A percentile compares a stretch with the other conserved stretches of the same genome.
phyloP scores from a whole-genome alignment of 2,888 invertebrate species.

The Boloria euphrosyne region DNA sequence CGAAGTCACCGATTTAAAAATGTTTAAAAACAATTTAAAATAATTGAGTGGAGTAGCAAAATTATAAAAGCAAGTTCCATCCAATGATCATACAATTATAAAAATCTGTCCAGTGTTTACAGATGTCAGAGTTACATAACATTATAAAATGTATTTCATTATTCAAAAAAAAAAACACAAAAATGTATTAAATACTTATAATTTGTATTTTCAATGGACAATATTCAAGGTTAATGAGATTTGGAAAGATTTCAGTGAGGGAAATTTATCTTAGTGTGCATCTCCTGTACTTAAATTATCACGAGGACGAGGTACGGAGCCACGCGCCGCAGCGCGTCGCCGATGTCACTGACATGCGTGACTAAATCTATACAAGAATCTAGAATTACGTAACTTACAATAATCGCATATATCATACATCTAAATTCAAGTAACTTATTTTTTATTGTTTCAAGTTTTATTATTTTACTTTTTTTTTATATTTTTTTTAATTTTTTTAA shows the following conservation, averaged over 20 bases:
- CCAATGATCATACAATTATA: conserved; percentile 9
- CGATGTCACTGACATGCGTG: conserved; percentile 51
- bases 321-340: conserved; percentile 45
- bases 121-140: conserved; percentile 10
- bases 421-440: conserved; percentile 81
- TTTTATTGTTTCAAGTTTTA: conserved; percentile 81
- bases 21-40: conserved; percentile 19
- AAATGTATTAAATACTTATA: conserved; percentile 54
- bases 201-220: conserved; percentile 57
- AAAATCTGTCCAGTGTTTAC: conserved; percentile 20
- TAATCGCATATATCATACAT: conserved; percentile 82
- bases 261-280: conserved; percentile 58
- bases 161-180: conserved; percentile 49
- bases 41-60: conserved; percentile 15
- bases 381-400: conserved; percentile 79
- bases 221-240: conserved; percentile 64
- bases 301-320: conserved; percentile 65
- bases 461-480: conserved; percentile 83
- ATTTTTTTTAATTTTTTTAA: conserved; percentile 56
- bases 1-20: conserved; percentile 20
- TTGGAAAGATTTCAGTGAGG: conserved; percentile 59
- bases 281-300: conserved; percentile 74
- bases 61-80: conserved; percentile 31
- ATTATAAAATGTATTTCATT: conserved; percentile 7
- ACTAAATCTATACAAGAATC: conserved; percentile 70